Percentiles rank a stretch among this genome's conserved stretches.
Evolutionary conservation across 2,113 vertebrate species (phyloP).

Genomic region (Canis aureus): DNA sequence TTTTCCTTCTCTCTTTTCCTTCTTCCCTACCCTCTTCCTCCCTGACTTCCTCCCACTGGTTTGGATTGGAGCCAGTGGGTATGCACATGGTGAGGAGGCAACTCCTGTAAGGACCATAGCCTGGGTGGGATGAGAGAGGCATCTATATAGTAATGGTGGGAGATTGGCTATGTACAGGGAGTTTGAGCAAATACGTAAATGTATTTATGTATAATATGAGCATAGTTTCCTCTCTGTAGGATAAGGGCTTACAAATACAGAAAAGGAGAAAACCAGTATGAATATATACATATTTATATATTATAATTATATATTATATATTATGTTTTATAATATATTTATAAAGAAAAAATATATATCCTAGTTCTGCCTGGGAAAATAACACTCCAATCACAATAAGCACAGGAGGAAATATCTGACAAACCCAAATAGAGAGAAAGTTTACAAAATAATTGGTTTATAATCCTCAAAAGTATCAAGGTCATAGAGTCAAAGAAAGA

Average conservation of each 20-base stretch:
- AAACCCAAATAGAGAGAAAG: not conserved
- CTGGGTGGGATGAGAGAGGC: not conserved
- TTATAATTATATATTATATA: not conserved
- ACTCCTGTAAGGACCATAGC: not conserved
- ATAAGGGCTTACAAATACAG: not conserved
- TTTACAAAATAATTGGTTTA: not conserved
- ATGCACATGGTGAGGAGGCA: not conserved
- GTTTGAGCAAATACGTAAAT: not conserved
- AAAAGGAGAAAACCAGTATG: not conserved
- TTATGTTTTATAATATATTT: not conserved
- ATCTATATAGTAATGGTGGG: not conserved
- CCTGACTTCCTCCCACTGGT: not conserved
- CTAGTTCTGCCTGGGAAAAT: not conserved
- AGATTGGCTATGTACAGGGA: not conserved
- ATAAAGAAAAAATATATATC: not conserved
- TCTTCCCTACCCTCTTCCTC: too few relatives aligned
- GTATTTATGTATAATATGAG: not conserved
- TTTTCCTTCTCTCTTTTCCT: not conserved
- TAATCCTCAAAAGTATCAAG: not conserved
- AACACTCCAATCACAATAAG: not conserved
- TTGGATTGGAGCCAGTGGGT: not conserved
- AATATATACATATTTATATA: not conserved
- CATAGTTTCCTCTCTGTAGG: not conserved
- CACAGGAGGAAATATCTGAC: not conserved
- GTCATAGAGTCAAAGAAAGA: not conserved